Evolutionary conservation across 2,888 invertebrate genomes (phyloP), one percentile per base, ranked within the genome.

Genomic region (Rhamphomyia laevipes): DNA sequence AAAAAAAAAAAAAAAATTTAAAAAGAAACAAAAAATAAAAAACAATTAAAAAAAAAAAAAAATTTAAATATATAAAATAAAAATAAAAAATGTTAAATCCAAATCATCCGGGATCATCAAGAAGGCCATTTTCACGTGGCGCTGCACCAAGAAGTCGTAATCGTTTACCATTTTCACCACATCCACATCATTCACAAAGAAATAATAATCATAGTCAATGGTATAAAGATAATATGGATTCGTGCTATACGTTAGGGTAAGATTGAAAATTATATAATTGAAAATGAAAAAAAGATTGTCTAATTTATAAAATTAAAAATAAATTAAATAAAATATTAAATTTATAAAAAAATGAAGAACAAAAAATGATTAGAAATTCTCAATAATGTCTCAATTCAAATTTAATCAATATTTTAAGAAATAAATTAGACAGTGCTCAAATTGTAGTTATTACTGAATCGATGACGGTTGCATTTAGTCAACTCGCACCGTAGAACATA

Each of bases 71-170:
- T n/a, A 35, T n/a, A 35, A 33, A 11, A 6, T n/a, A 23, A 4
- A 42, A 42, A 42, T 2, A 23, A 23, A 57, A 49, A 52, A 65
- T 63, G 62, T 58, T 64, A 52, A 65, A 63, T 59, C 61, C 63
- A 51, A 66, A 65, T 62, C 66, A 70, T 61, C 60, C 65, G 52
- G 67, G 65, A 56, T 64, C 65, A 51, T 65, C 65, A 51, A 63
- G 70, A 46, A 61, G 70, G 45, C 63, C 68, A 35, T 70, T 68
- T 56, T 68, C 70, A 46, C 64, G 70, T 46, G 68, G 68, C 55
- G 64, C 66, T 45, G 63, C 64, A 21, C 63, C 67, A 44, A 65
- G 68, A 50, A 65, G 64, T 53, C 66, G 68, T 30, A 64, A 66
- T 38, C 67, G 70, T 42, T 61, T 65, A 57, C 61, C 66, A 31